Base-by-base conservation (phyloP, 2,888 invertebrate species). In the Xylocampa areola region DNA sequence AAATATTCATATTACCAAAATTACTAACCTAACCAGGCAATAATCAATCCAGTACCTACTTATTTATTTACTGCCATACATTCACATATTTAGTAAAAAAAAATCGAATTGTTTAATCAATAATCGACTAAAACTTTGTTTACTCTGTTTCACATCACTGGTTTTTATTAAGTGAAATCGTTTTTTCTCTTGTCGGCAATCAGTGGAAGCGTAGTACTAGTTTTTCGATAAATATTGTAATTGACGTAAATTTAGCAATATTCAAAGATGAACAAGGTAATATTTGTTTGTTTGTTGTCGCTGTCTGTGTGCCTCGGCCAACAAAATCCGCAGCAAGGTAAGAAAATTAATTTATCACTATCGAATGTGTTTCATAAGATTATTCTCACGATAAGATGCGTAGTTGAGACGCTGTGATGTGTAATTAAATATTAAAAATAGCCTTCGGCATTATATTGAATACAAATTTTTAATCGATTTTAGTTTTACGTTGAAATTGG, bases 251-350 rank as follows among this genome's bases (percentile, higher is more conserved):
- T 77, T 57, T 53, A 69, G 17, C 67, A 23, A 61, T 58, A 55
- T 59, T 60, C 52, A 41, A 75, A 58, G 61, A 92, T 91, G 92
- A 89, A 91, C 81, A 85, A 82, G 81, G 81, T 89, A 61, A 81
- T 87, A 75, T 82, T 91, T 74, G 77, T 92, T 68, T 89, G 89
- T 80, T 81, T 92, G 54, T 70, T 92, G 45, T 86, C 91, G 30
- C 63, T 92, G 7, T 85, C 89, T 36, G 66, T 86, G 65, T 86
- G 90, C 72, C 68, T 88, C 49, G 85, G 87, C 75, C 73, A 77
- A 52, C 75, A 84, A 49, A 65, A 70, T 51, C 60, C 75, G 16
- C 32, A 64, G 37, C 47, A 72, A 76, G 85, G 91, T 91, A 83
- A 77, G 81, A 57, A 53, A 71, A 59, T 23, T 60, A 67, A 66